Conservation (phyloP, 2,113 vertebrate genomes). For the Aptenodytes patagonicus region DNA sequence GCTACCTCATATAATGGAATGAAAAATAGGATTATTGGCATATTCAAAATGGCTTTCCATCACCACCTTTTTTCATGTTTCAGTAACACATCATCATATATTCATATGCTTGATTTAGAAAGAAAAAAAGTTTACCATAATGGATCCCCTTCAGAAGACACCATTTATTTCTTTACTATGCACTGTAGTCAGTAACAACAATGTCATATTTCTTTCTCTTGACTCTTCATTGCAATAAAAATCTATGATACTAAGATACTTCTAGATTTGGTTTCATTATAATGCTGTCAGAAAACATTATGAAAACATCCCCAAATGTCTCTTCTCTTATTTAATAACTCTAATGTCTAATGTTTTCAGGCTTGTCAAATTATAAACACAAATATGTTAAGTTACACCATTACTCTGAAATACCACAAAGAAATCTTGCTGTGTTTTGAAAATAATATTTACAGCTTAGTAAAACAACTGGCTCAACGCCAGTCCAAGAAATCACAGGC, state of each 20-base stretch:
- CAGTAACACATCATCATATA: neutral
- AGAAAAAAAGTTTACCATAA: neutral
- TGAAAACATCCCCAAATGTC: conserved; percentile 21
- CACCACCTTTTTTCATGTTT: neutral
- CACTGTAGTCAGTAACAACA: conserved; percentile 26
- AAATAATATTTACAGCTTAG: conserved; percentile 5
- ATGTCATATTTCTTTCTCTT: conserved; percentile 22
- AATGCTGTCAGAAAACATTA: conserved; percentile 41
- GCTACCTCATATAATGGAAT: neutral
- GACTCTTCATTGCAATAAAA: conserved; percentile 32
- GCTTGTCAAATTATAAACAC: conserved; percentile 37
- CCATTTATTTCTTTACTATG: conserved; percentile 11
- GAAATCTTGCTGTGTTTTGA: neutral
- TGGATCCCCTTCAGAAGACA: neutral
- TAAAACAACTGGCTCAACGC: neutral
- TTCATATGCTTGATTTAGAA: neutral
- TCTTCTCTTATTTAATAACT: conserved; percentile 7
- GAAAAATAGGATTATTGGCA: neutral
- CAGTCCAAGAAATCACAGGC: neutral
- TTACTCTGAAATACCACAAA: conserved; percentile 19
- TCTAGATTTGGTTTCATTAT: conserved; percentile 32
- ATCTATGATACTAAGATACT: neutral
- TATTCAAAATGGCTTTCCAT: neutral
- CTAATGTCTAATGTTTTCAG: conserved; percentile 5
- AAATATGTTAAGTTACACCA: conserved; percentile 1